A percentile compares a stretch with the other conserved stretches of the same genome.
Evolutionary conservation across 2,888 invertebrate genomes (phyloP).

Genomic region (Encarsia formosa): DNA sequence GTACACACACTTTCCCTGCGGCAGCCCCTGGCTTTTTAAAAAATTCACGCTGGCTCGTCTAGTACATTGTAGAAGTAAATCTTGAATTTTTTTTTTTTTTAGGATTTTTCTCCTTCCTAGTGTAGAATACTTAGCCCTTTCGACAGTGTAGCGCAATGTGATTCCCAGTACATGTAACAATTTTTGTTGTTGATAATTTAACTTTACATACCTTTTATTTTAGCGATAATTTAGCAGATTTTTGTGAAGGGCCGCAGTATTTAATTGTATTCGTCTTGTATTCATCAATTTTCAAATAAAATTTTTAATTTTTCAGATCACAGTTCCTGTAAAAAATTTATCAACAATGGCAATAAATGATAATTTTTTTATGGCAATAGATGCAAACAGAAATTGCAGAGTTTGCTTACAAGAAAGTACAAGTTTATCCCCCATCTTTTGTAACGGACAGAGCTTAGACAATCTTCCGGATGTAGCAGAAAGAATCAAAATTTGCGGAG

Average conservation of each 20-base stretch:
- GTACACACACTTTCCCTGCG: background rate
- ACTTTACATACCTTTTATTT: too few species aligned
- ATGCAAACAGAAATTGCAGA: slow-evolving; percentile 46
- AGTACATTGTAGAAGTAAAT: slow-evolving; percentile 5
- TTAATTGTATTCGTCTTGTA: background rate
- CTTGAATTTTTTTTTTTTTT: too few species aligned
- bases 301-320: slow-evolving; percentile 20
- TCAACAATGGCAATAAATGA: slow-evolving; percentile 39
- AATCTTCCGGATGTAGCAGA: slow-evolving; percentile 38
- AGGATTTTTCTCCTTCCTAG: too few species aligned
- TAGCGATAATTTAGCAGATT: too few species aligned
- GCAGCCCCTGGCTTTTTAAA: background rate
- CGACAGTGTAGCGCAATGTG: too few species aligned
- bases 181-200: too few species aligned
- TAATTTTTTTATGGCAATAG: slow-evolving; percentile 41
- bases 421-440: slow-evolving; percentile 45
- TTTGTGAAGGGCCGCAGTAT: too few species aligned
- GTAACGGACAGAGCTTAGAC: slow-evolving; percentile 36
- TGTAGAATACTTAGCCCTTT: too few species aligned
- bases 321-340: slow-evolving; percentile 17
- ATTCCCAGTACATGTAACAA: too few species aligned
- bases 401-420: slow-evolving; percentile 45
- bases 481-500: slow-evolving; percentile 47
- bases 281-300: background rate
- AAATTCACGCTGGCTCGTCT: background rate